Evolutionary conservation across 1,140 invertebrate species (phyloP), one percentile per base, ranked within the genome.

Genomic region (Matsumurasca onukii): DNA sequence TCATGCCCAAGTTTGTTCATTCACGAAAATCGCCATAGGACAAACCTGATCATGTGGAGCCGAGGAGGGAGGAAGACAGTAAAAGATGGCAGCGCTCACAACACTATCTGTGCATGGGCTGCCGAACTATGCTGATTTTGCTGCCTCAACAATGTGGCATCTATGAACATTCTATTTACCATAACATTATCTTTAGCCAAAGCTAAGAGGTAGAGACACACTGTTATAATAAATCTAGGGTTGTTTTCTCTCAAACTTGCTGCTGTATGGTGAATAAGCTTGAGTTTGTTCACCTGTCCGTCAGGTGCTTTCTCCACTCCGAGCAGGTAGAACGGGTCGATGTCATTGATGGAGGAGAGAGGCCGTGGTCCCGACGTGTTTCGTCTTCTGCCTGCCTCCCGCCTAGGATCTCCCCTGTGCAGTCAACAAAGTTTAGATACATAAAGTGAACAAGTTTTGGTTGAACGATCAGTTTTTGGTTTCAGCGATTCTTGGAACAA

Each of bases 281-380:
- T 12, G 9, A 20, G n/a, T 12, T 29, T n/a, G n/a, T n/a, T 45
- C 80, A 89, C 88, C 81, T 91, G 91, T 69, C 92, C 93, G 80
- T 94, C 92, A 77, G 91, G 89, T 48, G 88, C 87, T 78, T 85
- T 86, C 76, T 94, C 90, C 68, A 94, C 85, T 48, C 93, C 92
- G 27, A 96, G 78, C 20, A 93, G 83, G 80, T 93, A 88, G 80
- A 93, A 93, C 15, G 92, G 90, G 84, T 95, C 93, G 49, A 89
- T 82, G 81, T 95, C 93, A 74, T 88, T 92, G 30, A 93, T 91
- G 3, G 91, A 84, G 25, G 93, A 94, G 25, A 95, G 77, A 9
- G 93, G 93, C 69, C 93, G 85, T 68, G 89, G 89, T 27, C 89
- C 90, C 5, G 91, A 91, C 45, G 91, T 87, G 74, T 92, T 91